phyloP scores from a whole-genome alignment of 1,140 invertebrate species.

The Cardiocondyla obscurior region DNA sequence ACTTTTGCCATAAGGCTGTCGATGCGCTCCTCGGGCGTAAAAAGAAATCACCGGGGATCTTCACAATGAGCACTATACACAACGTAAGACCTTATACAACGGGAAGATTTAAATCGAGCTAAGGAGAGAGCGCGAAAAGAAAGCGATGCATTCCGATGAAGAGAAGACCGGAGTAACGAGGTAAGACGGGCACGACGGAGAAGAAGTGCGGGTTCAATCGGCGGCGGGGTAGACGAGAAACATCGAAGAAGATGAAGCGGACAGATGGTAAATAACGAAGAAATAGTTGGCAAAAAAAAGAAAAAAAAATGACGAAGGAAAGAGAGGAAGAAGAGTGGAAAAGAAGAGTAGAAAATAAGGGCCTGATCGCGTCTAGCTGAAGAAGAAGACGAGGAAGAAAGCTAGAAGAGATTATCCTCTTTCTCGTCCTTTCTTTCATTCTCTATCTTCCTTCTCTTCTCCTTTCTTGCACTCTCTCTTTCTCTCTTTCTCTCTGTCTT shows the following conservation, averaged over 20 bases:
- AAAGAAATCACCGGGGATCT: constrained; percentile 61
- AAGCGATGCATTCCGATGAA: constrained; percentile 27
- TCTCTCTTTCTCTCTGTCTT: constrained; percentile 7
- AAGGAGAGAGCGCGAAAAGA: not conserved
- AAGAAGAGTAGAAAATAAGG: constrained; percentile 27
- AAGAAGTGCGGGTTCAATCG: constrained; percentile 18
- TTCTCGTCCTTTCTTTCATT: constrained; percentile 21
- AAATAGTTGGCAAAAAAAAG: constrained; percentile 18
- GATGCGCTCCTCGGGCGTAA: constrained; percentile 26
- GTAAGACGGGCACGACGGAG: constrained; percentile 41
- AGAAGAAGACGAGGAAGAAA: constrained; percentile 69
- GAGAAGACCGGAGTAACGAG: constrained; percentile 47
- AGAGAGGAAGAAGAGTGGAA: constrained; percentile 16
- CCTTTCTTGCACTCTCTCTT: constrained; percentile 22
- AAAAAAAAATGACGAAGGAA: constrained; percentile 12
- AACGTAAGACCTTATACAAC: not conserved
- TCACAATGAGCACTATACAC: not conserved
- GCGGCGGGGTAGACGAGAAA: constrained; percentile 19
- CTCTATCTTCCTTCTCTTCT: constrained; percentile 3
- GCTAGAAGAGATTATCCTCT: constrained; percentile 63
- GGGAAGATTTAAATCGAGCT: too few relatives aligned
- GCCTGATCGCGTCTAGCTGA: constrained; percentile 53
- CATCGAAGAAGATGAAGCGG: constrained; percentile 9
- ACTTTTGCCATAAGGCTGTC: not conserved
- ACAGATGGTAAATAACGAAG: constrained; percentile 41